Base-by-base conservation (phyloP, 2,797 vertebrate species). In the Manis pentadactyla region DNA sequence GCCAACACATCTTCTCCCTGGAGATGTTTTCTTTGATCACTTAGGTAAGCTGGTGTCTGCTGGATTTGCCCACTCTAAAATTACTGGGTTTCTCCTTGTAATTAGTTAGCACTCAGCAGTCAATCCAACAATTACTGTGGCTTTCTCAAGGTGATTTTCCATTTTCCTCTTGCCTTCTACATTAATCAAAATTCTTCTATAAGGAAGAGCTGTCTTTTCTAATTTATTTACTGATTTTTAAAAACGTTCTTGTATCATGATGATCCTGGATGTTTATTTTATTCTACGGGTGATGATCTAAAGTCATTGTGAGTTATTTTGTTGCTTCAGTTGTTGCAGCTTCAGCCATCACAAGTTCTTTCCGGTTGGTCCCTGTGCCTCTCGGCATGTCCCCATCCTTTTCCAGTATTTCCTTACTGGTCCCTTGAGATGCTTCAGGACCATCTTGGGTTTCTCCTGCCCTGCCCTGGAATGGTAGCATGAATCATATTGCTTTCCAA, bases 331-430 rank as follows among this genome's bases (percentile, higher is more conserved):
- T 42, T 53, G n/a, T 31, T 74, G 42, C 57, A 53, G 46, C 42
- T 74, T 83, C 53, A 59, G 46, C 15, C 34, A 34, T 84, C 21
- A 84, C 27, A 21, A 55, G 57, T 15, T 92, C 34, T 75, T 63
- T 55, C 29, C 21, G 9, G n/a, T 87, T 75, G 77, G 23, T 66
- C 13, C 8, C 37, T 31, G 31, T 31, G 39, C 25, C 39, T 77
- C 75, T 83, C 27, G 19, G 49, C 27, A 39, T 37, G 4, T 61
- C n/a, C 31, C 19, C 66, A 68, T 17, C 49, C 66, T 73, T 77
- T 90, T 97, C 99, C 99, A 31, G 14, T 31, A 25, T 64, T 85
- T 75, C 39, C 61, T 89, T 75, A 3, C 15, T 81, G 51, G 7
- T 3, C 29, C 1, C 10, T 55, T 27, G 61, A 61, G 39, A 42